A percentile compares a stretch with the other conserved stretches of the same genome.
Conservation (phyloP, 2,888 invertebrate species). For the Oscheius sp. region DNA sequence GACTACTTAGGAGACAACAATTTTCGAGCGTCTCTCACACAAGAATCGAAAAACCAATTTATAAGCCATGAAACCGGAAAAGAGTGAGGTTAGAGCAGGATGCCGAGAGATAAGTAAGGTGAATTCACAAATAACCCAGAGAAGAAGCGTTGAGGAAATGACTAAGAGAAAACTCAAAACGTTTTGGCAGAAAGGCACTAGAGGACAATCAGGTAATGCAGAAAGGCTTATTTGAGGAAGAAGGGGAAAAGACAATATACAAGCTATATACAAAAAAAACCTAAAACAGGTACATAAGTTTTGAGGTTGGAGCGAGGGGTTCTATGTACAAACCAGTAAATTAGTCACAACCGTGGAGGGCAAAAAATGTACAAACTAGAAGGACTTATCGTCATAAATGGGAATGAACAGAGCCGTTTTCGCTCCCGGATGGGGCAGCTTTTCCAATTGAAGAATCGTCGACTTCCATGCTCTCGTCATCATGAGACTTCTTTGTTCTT, state of each 20-base stretch:
- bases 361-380: conserved; percentile 21
- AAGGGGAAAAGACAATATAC: neutral
- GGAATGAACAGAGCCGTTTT: conserved; percentile 21
- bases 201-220: no score
- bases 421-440: conserved; percentile 19
- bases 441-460: conserved; percentile 28
- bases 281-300: conserved; percentile 10
- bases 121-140: no score
- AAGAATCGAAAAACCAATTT: neutral
- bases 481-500: conserved; percentile 1
- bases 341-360: conserved; percentile 24
- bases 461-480: conserved; percentile 24
- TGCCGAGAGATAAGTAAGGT: no score
- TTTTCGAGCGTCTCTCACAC: no score
- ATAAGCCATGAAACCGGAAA: conserved; percentile 7
- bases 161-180: neutral
- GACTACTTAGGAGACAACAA: no score
- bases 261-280: conserved; percentile 7
- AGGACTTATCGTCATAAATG: conserved; percentile 20
- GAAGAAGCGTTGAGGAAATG: no score
- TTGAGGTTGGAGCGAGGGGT: conserved; percentile 1
- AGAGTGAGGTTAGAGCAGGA: neutral
- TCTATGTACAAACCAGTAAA: conserved; percentile 29
- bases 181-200: neutral
- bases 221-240: neutral